Evolutionary conservation across 2,797 vertebrate genomes (phyloP).

Genomic region (Syndactyla subalaris): DNA sequence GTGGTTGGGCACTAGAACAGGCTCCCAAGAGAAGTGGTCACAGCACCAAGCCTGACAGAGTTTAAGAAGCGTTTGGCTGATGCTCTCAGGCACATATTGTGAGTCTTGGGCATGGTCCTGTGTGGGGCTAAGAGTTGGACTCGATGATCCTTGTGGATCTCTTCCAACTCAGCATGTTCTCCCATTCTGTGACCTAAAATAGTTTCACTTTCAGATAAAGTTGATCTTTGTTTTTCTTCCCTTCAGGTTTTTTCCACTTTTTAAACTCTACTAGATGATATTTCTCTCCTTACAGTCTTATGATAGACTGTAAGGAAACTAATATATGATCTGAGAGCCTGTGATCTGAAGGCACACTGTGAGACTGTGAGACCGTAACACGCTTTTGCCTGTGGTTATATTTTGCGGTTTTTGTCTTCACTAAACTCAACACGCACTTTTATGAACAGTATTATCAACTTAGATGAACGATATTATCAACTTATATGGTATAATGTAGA

Average conservation of each 20-base stretch:
- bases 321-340: background rate
- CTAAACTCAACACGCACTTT: background rate
- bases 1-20: background rate
- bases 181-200: background rate
- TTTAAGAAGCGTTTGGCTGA: background rate
- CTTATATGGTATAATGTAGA: background rate
- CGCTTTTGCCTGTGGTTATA: background rate
- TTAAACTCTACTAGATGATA: background rate
- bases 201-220: background rate
- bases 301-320: background rate
- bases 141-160: background rate
- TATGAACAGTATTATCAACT: background rate
- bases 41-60: background rate
- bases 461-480: background rate
- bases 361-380: background rate
- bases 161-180: background rate
- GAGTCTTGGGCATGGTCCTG: background rate
- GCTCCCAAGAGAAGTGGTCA: too few species aligned
- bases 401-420: background rate
- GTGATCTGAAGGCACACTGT: background rate
- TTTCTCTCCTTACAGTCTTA: background rate
- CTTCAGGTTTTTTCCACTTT: background rate
- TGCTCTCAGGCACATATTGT: background rate
- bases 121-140: background rate
- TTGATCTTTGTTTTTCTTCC: background rate